phyloP scores from a whole-genome alignment of 2,888 invertebrate genomes.

The Prosopocoilus inquinatus region DNA sequence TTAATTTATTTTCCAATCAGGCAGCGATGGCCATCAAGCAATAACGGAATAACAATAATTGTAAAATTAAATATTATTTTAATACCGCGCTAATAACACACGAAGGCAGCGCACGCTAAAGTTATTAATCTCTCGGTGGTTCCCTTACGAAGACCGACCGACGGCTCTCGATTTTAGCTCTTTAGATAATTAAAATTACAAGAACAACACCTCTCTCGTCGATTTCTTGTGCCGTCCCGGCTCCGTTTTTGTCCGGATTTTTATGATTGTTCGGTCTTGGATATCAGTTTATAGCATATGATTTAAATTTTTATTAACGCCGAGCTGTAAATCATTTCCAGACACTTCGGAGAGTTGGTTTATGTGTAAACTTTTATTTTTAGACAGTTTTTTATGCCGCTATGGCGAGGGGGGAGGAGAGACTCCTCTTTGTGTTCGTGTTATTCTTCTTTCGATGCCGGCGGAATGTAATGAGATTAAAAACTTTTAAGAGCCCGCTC shows the following conservation, averaged over 20 bases:
- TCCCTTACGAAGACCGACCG: not conserved
- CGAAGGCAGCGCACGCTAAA: not conserved
- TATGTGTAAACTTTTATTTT: conserved; percentile 23
- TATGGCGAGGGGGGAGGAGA: not conserved
- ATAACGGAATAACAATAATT: conserved; percentile 6
- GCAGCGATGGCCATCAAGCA: not conserved
- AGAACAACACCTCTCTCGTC: conserved; percentile 3
- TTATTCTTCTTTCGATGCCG: not conserved
- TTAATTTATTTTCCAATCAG: conserved; percentile 5
- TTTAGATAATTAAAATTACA: not conserved
- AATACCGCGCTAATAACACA: conserved; percentile 1
- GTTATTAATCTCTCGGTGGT: conserved; percentile 2
- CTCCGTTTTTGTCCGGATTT: conserved; percentile 10
- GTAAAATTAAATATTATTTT: conserved; percentile 4
- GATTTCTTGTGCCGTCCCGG: not conserved
- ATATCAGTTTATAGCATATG: conserved; percentile 47
- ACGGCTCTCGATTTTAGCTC: not conserved
- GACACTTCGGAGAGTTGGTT: conserved; percentile 28
- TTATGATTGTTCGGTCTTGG: conserved; percentile 28
- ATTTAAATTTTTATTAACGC: conserved; percentile 48
- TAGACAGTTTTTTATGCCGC: conserved; percentile 9
- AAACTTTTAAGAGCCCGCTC: not conserved
- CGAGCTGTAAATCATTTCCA: conserved; percentile 41
- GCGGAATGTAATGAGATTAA: conserved; percentile 2
- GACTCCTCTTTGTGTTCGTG: not conserved